Percentiles rank a stretch among this genome's conserved stretches.
Evolutionary conservation across 2,888 invertebrate genomes (phyloP).

Genomic region (Cloeon dipterum): DNA sequence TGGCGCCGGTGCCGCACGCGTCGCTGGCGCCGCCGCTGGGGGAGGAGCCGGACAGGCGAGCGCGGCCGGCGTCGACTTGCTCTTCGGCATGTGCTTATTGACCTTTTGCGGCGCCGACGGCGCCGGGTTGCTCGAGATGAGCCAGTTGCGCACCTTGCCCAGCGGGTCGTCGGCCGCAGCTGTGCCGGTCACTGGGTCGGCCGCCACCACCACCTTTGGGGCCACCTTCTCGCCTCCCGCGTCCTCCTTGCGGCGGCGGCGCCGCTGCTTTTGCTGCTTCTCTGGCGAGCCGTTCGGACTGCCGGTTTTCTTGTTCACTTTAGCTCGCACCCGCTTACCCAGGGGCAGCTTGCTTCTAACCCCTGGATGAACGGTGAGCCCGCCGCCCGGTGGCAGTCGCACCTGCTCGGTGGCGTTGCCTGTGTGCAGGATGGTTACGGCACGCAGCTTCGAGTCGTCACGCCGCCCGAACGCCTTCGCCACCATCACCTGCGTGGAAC

Average conservation of each 20-base stretch:
- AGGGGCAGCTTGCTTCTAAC: slow-evolving; percentile 69
- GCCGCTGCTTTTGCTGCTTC: slow-evolving; percentile 15
- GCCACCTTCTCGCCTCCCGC: slow-evolving; percentile 18
- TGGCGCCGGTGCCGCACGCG: slow-evolving; percentile 35
- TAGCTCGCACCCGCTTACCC: slow-evolving; percentile 50
- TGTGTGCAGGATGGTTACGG: slow-evolving; percentile 68
- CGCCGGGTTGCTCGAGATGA: slow-evolving; percentile 29
- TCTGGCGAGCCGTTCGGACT: slow-evolving; percentile 2
- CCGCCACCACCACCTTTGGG: slow-evolving; percentile 1
- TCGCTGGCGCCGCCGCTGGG: slow-evolving; percentile 20
- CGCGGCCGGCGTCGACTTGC: slow-evolving; percentile 62
- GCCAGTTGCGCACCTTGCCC: slow-evolving; percentile 70
- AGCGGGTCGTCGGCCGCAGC: slow-evolving; percentile 26
- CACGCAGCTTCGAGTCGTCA: slow-evolving; percentile 30
- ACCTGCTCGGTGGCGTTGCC: slow-evolving; percentile 71
- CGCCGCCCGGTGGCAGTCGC: slow-evolving; percentile 45
- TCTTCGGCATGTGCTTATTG: slow-evolving; percentile 38
- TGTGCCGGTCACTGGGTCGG: slow-evolving; percentile 13
- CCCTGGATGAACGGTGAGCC: slow-evolving; percentile 57
- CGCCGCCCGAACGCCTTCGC: slow-evolving; percentile 3
- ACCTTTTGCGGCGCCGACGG: slow-evolving; percentile 15
- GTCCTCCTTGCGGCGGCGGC: slow-evolving; percentile 23
- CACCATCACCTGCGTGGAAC: slow-evolving; percentile 5
- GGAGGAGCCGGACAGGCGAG: slow-evolving; percentile 22
- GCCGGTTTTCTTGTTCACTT: slow-evolving; percentile 11